Base-by-base conservation (phyloP, 2,888 invertebrate genomes). In the Drosophila stalkeri region DNA sequence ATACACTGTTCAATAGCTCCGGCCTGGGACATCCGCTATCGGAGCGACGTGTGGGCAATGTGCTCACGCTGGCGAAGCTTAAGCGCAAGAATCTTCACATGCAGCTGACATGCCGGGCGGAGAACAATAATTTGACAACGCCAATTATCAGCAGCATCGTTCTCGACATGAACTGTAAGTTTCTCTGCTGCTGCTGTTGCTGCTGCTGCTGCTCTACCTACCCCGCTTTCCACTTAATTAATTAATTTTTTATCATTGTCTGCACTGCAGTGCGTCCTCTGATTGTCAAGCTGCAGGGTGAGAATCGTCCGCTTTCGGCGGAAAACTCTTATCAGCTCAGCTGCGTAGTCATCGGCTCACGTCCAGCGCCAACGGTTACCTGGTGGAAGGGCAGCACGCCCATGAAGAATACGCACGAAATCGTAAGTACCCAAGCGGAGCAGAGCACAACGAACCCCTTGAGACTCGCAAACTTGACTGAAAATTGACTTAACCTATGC, bases 341-440 rank as follows among this genome's bases (percentile, higher is more conserved):
- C 84, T 97, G 97, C 92, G 95, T 96, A 91, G 95, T 96, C 49
- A 94, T 95, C 70, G 97, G 97, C 39, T 95, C 96, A 52, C 94
- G 96, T 85, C 96, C 96, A 39, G 94, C 95, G n/a, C 96, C 97
- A n/a, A 94, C 95, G 80, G 95, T 97, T 89, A 95, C 95, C 57
- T 97, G 97, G 97, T 96, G 96, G 95, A 96, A 96, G 92, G 96
- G 96, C 62, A 95, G 95, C 91, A 94, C 94, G 8, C 94, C 95
- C 78, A 94, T 96, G 94, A 95, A 94, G 88, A 94, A 95, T 90
- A 95, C 95, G 64, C 94, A 94, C 89, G 95, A 95, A 93, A 94
- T 94, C 92, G 96, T 96, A 94, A 95, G 94, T 94, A 68, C 39
- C 41, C 35, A 43, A 55, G 51, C 56, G 20, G 12, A 11, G 20